These are phyloP conservation scores for Pteropus rufus DNA, from an alignment of 2,797 vertebrate species.

Conservation along the genomic window DNA sequence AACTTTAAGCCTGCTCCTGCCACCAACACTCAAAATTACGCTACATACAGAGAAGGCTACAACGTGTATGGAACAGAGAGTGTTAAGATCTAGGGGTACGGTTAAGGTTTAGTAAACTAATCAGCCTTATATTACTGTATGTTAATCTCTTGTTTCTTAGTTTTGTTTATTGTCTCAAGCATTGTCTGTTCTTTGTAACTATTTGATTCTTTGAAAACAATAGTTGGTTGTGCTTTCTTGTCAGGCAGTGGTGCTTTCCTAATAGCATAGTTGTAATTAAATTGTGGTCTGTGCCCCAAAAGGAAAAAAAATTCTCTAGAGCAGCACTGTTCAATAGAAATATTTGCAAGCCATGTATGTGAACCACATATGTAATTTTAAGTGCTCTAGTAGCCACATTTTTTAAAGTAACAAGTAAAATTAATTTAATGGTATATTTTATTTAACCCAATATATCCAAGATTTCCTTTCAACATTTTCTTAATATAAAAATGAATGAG, in stretches of 20 bases:
- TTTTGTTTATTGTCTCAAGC: slow-evolving; percentile 62
- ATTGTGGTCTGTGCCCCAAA: slow-evolving; percentile 35
- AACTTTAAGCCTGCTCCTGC: slow-evolving; percentile 99
- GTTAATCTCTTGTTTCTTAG: slow-evolving; percentile 29
- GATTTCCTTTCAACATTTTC: slow-evolving; percentile 25
- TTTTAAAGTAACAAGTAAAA: slow-evolving; percentile 9
- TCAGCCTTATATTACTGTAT: slow-evolving; percentile 56
- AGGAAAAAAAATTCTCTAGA: slow-evolving; percentile 42
- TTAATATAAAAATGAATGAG: not conserved
- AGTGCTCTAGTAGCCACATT: not conserved
- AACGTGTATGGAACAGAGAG: slow-evolving; percentile 99
- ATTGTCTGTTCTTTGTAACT: slow-evolving; percentile 48
- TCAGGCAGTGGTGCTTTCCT: slow-evolving; percentile 33
- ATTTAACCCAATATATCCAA: not conserved
- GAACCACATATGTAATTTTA: slow-evolving; percentile 17
- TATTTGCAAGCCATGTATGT: not conserved
- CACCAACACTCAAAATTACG: slow-evolving; percentile 99
- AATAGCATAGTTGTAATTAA: slow-evolving; percentile 13
- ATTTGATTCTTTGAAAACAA: slow-evolving; percentile 52
- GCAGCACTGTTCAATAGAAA: slow-evolving; percentile 22
- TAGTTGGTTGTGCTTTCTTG: slow-evolving; percentile 35
- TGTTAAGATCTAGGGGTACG: slow-evolving; percentile 99
- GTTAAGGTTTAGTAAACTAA: slow-evolving; percentile 71
- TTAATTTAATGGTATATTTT: slow-evolving; percentile 30
- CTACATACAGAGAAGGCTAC: slow-evolving; percentile 99